Evolutionary conservation across 2,113 vertebrate species (phyloP), one percentile per base, ranked within the genome.

Genomic region (Pedionomus torquatus): DNA sequence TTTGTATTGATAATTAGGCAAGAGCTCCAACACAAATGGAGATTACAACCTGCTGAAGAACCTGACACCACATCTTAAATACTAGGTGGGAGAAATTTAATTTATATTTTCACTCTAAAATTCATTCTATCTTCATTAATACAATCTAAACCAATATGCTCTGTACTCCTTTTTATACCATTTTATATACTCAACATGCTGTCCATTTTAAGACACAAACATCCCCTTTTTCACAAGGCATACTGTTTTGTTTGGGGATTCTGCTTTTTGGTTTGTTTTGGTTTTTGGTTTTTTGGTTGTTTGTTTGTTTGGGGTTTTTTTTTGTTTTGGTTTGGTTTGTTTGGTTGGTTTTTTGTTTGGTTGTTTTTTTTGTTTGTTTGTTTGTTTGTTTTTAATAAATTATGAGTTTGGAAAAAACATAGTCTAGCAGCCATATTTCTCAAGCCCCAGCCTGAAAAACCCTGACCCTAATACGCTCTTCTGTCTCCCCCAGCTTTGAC

Each of bases 251-350:
- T 5, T 44, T 44, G 17, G 44, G 31, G 33, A 71, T 77, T 64
- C 39, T 60, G 23, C 0, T 4, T 35, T 64, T 71, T 20, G 4
- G 6, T 44, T 44, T 33, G 17, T 31, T 11, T 28, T n/a, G n/a
- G n/a, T n/a, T n/a, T n/a, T n/a, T n/a, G n/a, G n/a, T n/a, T n/a
- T n/a, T n/a, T n/a, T n/a, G n/a, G n/a, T n/a, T n/a, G n/a, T n/a
- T n/a, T n/a, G n/a, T n/a, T 44, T 44, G 44, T 44, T 44, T 44
- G 17, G 28, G 20, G 9, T 33, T 33, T 20, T 54, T n/a, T 28
- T 1, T 7, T 33, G 17, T 31, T 11, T 28, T 51, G 11, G 30
- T 30, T 30, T 13, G n/a, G 24, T 3, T 7, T 61, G 44, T 75
- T 68, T 61, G n/a, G n/a, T n/a, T n/a, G n/a, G n/a, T n/a, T n/a